Conservation (phyloP, 2,888 invertebrate genomes). For the Orthosia incerta region DNA sequence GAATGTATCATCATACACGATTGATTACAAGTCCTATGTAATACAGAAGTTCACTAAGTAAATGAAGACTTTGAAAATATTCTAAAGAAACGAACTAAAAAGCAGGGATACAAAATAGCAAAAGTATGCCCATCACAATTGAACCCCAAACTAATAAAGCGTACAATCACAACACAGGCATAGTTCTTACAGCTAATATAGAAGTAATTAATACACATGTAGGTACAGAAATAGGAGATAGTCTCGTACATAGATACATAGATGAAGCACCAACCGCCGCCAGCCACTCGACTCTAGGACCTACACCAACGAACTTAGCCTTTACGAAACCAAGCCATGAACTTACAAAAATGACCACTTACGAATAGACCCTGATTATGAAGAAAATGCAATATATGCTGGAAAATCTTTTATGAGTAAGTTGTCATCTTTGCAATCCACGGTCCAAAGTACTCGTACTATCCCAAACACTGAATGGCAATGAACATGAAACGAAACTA, state of each 20-base stretch:
- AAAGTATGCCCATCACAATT: constrained; percentile 42
- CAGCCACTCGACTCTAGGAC: constrained; percentile 81
- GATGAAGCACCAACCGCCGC: constrained; percentile 90
- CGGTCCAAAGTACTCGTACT: constrained; percentile 70
- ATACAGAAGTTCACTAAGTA: background rate
- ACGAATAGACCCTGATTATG: constrained; percentile 23
- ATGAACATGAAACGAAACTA: constrained; percentile 85
- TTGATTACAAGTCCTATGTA: too few relatives aligned
- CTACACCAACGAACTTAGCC: constrained; percentile 85
- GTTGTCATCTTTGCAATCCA: constrained; percentile 65
- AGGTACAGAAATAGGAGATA: constrained; percentile 79
- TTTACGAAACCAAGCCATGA: constrained; percentile 69
- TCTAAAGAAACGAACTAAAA: constrained; percentile 16
- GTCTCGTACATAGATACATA: constrained; percentile 83
- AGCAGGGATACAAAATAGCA: constrained; percentile 31
- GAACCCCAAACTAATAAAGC: constrained; percentile 66
- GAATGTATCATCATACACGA: too few relatives aligned
- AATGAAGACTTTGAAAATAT: background rate
- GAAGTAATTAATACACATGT: constrained; percentile 82
- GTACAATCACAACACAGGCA: constrained; percentile 86
- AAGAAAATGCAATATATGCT: background rate
- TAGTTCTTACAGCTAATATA: constrained; percentile 80
- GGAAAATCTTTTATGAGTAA: constrained; percentile 20
- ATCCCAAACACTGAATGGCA: constrained; percentile 81
- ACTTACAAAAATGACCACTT: constrained; percentile 63